Evolutionary conservation across 1,140 invertebrate species (phyloP).

Genomic region (Stegodyphus dumicola): DNA sequence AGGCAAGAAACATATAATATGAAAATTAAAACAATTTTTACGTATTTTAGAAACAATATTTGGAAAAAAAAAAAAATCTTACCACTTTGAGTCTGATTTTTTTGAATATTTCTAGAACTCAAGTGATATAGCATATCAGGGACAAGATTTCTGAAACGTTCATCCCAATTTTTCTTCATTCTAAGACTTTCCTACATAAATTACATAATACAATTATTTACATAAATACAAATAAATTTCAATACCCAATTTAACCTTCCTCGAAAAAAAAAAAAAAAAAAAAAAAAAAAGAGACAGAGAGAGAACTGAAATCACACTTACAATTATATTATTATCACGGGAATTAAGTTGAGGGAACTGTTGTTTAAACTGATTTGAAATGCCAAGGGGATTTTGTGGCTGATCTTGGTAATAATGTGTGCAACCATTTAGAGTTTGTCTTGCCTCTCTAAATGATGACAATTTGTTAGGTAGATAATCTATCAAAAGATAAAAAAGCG

Average conservation of each 20-base stretch:
- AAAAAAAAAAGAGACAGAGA: too few relatives aligned
- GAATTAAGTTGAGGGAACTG: conserved; percentile 22
- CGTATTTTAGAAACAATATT: too few relatives aligned
- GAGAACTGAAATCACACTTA: too few relatives aligned
- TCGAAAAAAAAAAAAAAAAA: background rate
- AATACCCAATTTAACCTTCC: background rate
- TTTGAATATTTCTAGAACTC: conserved; percentile 40
- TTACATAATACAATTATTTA: conserved; percentile 1
- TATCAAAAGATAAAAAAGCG: background rate
- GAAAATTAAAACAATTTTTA: too few relatives aligned
- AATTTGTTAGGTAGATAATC: background rate
- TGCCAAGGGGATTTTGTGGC: conserved; percentile 24
- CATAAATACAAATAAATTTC: background rate
- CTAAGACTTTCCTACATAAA: conserved; percentile 41
- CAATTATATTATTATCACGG: conserved; percentile 24
- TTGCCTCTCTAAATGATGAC: conserved; percentile 2
- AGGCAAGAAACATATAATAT: too few relatives aligned
- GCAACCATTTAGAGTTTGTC: conserved; percentile 41
- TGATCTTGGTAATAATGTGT: conserved; percentile 38
- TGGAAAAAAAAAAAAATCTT: background rate
- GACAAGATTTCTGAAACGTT: conserved; percentile 26
- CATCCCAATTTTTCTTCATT: conserved; percentile 48
- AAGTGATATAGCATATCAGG: conserved; percentile 48
- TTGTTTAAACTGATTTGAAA: conserved; percentile 41
- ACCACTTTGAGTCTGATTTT: conserved; percentile 49